Evolutionary conservation across 2,888 invertebrate species (phyloP).

Genomic region (Melinaea menophilus): DNA sequence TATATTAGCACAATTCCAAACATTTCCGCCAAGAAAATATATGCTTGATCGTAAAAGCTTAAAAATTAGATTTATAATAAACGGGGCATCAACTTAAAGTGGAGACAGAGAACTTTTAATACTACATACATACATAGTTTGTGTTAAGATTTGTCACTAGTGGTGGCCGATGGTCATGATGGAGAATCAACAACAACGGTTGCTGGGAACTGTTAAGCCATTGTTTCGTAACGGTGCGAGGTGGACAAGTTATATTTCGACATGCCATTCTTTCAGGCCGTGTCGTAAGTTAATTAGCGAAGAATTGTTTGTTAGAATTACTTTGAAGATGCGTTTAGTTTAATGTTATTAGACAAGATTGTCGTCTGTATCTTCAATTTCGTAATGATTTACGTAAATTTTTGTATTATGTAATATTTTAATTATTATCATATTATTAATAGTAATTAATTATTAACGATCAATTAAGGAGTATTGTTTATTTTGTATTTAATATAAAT

Average conservation of each 20-base stretch:
- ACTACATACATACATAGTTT: neutral
- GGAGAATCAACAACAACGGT: constrained; percentile 9
- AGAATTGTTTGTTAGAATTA: constrained; percentile 29
- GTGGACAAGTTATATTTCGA: constrained; percentile 25
- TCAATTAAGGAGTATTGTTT: neutral
- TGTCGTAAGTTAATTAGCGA: constrained; percentile 43
- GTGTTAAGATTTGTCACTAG: neutral
- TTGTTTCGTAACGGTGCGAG: constrained; percentile 23
- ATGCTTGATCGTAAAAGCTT: neutral
- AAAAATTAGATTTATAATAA: neutral
- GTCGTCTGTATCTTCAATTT: neutral
- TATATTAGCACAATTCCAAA: too few species aligned
- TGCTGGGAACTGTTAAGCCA: constrained; percentile 14
- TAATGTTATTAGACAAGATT: constrained; percentile 5
- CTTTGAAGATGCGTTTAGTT: constrained; percentile 12
- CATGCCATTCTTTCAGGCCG: constrained; percentile 26
- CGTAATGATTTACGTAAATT: neutral
- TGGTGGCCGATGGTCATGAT: constrained; percentile 9
- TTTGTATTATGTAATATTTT: constrained; percentile 3
- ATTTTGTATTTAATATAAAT: too few species aligned
- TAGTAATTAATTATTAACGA: neutral
- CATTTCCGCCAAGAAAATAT: too few species aligned
- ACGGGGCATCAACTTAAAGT: neutral
- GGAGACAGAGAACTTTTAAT: constrained; percentile 1
- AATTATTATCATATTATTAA: neutral